phyloP scores from a whole-genome alignment of 2,888 invertebrate species.

The Thecophora atra region DNA sequence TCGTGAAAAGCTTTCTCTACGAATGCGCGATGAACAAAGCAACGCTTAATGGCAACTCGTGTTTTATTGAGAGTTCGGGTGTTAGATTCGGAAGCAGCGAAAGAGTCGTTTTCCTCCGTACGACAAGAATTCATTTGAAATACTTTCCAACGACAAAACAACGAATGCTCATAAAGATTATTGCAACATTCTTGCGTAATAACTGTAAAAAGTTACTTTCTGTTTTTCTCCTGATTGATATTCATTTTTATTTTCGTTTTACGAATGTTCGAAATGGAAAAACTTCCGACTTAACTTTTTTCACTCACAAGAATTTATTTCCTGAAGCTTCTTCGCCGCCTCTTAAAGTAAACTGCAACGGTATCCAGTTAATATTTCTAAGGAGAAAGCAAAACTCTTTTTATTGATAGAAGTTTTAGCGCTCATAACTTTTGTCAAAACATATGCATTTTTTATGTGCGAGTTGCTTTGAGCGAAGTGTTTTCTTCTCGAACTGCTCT shows the following conservation, averaged over 20 bases:
- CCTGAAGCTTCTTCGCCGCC: background rate
- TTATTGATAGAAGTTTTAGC: constrained; percentile 4
- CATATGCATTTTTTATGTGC: constrained; percentile 31
- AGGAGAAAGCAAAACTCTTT: background rate
- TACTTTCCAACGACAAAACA: no score
- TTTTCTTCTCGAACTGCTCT: constrained; percentile 6
- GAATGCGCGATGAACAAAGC: background rate
- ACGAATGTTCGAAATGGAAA: background rate
- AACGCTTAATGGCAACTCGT: background rate
- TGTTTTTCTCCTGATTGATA: no score
- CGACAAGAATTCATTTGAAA: no score
- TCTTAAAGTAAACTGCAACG: background rate
- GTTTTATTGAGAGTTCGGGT: background rate
- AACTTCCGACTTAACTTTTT: background rate
- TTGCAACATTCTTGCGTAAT: no score
- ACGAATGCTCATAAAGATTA: no score
- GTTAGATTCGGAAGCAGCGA: background rate
- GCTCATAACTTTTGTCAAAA: constrained; percentile 13
- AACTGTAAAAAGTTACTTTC: no score
- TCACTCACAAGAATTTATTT: background rate
- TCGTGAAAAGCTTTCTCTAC: constrained; percentile 24
- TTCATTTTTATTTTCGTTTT: no score
- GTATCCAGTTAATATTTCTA: background rate
- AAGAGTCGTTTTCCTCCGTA: no score
- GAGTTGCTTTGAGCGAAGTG: background rate